Base-by-base conservation (phyloP, 2,113 vertebrate species). In the Nyctibius bracteatus region DNA sequence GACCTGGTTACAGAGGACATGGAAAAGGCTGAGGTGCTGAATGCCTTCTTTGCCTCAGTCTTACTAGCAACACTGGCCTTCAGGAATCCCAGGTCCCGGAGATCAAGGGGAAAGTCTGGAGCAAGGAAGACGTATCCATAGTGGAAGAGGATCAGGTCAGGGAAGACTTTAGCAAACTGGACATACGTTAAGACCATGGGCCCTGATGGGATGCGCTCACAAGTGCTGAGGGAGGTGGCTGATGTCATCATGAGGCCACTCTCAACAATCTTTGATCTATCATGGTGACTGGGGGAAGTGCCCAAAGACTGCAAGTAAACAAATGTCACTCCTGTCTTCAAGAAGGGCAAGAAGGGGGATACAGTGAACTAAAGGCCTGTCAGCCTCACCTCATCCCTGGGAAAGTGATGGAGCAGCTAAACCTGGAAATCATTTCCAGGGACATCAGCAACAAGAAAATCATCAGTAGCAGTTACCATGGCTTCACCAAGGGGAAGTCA, bases 251-350 rank as follows among this genome's bases (percentile, higher is more conserved):
- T 1, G 5, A 79, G 27, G 71, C 31, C 5, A 8, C 8, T 47
- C 25, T 41, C 4, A 4, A 30, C 14, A 49, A 23, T n/a, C 16
- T 46, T 44, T 35, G 22, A 35, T 41, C 35, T 12, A 33, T 43
- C 28, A 27, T 6, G 14, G 47, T 3, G 3, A 25, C 1, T 7
- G 12, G 14, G 41, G 8, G 9, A 79, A 80, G 20, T 12, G 1
- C 25, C 11, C 5, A 3, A 43, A 49, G 52, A 12, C 31, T 21
- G 12, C 4, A 28, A 27, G 14, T 62, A 77, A 58, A 5, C 4
- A 54, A 70, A 63, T 21, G 9, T 31, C 25, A 10, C 16, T 17
- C 20, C 17, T 43, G 3, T 59, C 33, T 86, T 82, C 33, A n/a
- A 52, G 44, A 61, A 72, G 14, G 27, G 17, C n/a, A 57, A 33